Evolutionary conservation across 2,113 vertebrate species (phyloP).

Genomic region (Eleginops maclovinus): DNA sequence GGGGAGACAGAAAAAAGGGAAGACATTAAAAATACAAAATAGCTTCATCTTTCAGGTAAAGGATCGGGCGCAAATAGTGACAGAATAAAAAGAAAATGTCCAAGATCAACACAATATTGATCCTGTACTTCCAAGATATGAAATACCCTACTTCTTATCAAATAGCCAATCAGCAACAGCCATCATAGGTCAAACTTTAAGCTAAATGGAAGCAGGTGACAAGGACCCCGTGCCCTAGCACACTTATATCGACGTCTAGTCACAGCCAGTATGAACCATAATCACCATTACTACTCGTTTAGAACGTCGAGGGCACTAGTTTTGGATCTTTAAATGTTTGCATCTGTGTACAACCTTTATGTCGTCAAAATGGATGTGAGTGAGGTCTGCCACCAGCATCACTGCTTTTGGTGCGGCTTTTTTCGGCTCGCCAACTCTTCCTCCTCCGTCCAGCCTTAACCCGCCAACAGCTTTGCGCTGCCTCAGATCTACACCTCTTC

Average conservation of each 20-base stretch:
- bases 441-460: conserved; percentile 64
- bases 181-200: background rate
- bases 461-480: conserved; percentile 55
- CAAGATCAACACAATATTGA: background rate
- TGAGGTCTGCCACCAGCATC: conserved; percentile 81
- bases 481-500: conserved; percentile 46
- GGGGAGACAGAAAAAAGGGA: background rate
- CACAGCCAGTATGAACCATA: background rate
- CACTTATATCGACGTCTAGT: too few relatives aligned
- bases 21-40: background rate
- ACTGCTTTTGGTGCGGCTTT: conserved; percentile 75
- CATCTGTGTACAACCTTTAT: conserved; percentile 73
- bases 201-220: background rate
- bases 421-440: conserved; percentile 45
- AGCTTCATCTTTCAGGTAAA: background rate
- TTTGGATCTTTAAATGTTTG: background rate
- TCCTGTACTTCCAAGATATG: background rate
- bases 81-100: background rate
- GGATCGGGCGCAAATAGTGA: background rate
- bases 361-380: conserved; percentile 74
- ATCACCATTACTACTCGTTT: background rate
- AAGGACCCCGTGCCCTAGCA: background rate
- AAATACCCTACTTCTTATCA: background rate
- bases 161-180: background rate
- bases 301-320: background rate